Evolutionary conservation across 2,113 vertebrate genomes (phyloP), one percentile per base, ranked within the genome.

Genomic region (Rhea americana): DNA sequence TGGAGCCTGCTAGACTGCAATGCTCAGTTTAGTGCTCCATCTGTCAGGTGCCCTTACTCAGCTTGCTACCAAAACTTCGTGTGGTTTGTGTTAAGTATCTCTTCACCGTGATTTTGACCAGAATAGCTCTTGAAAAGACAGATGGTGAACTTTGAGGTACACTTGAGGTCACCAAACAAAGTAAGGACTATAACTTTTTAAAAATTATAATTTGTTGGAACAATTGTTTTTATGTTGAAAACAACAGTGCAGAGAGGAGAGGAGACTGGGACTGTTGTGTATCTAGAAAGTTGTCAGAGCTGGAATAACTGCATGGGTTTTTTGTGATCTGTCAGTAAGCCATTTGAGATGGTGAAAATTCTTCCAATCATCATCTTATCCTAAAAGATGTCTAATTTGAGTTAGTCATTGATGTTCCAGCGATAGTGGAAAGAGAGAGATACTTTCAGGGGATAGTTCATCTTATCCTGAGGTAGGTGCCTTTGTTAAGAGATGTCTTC

Each of bases 271-370:
- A 6, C 28, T 7, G 2, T 16, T 21, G 73, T 43, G 65, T 55
- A 84, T 51, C 70, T 66, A 25, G 51, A 3, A 59, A 37, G 37
- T 45, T 82, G 71, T 37, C 22, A 5, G 79, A 50, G 85, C 19
- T 82, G 25, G 10, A 63, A 25, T n/a, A 15, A 0, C 63, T 50
- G 30, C 14, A 0, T 1, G 11, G 30, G 24, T 11, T 11, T 7
- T 19, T 63, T 77, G 59, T 37, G 74, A 18, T 48, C 51, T 72
- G 22, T 14, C 77, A 39, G 5, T 5, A 43, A 72, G 58, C 47
- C 11, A 6, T 55, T 89, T 30, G 50, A 58, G 62, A 18, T 19
- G 41, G 70, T 32, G 45, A 68, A 63, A 87, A 30, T 24, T 43
- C 51, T 55, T 62, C 82, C 51, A 45, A 0, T 22, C 16, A 5